Conservation (phyloP, 64 coral and sea anemone genomes). For the Dendrophyllia cribrosa region DNA sequence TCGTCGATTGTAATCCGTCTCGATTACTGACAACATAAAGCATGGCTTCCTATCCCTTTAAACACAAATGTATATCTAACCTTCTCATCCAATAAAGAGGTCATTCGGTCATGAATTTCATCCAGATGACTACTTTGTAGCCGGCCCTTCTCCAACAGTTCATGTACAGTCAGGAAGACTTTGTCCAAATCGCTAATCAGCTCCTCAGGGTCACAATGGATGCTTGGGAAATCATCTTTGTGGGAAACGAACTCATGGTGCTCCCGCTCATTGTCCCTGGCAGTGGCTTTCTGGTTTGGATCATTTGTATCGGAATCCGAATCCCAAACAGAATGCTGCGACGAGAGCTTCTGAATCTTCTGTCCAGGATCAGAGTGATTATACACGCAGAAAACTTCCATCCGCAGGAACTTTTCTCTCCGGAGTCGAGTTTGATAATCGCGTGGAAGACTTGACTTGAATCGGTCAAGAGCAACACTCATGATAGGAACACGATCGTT, state of each 20-base stretch:
- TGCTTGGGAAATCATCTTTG: conserved; percentile 56
- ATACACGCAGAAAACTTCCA: conserved; percentile 73
- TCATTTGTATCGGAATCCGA: background rate
- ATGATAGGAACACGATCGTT: conserved; percentile 64
- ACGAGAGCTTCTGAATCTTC: conserved; percentile 3
- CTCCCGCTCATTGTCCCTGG: background rate
- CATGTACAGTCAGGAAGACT: background rate
- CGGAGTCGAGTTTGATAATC: conserved; percentile 61
- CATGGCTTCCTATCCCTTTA: background rate
- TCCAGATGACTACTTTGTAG: conserved; percentile 31
- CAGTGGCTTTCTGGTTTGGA: background rate
- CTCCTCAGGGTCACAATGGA: conserved; percentile 49
- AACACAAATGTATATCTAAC: background rate
- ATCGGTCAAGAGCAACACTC: conserved; percentile 76
- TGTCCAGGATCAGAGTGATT: conserved; percentile 46
- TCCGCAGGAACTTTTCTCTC: conserved; percentile 59
- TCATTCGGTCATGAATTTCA: conserved; percentile 54
- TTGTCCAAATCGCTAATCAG: conserved; percentile 59
- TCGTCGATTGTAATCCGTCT: no score
- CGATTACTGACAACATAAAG: no score
- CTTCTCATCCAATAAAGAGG: background rate
- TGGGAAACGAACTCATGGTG: background rate
- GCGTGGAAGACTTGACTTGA: conserved; percentile 54
- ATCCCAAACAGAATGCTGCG: background rate
- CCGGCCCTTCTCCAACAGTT: conserved; percentile 29